Evolutionary conservation across 2,888 invertebrate genomes (phyloP).

Genomic region (Lissocephala sabroskyi): DNA sequence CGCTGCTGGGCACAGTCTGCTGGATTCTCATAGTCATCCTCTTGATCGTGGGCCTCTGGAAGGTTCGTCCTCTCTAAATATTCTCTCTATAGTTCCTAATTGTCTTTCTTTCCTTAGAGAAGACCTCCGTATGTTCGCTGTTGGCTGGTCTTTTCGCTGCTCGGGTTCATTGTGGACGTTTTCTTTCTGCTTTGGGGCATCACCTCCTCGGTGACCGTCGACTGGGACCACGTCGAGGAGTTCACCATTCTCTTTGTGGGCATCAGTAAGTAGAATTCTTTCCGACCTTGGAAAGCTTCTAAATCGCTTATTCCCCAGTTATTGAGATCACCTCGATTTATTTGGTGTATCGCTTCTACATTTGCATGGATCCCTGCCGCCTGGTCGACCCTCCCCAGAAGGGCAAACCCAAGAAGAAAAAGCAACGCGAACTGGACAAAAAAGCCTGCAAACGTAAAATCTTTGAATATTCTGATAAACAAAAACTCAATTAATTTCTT

Average conservation of each 20-base stretch:
- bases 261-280: constrained; percentile 22
- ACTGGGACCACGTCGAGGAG: constrained; percentile 27
- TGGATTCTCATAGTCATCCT: constrained; percentile 38
- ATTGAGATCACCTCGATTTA: constrained; percentile 37
- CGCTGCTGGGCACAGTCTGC: constrained; percentile 40
- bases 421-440: constrained; percentile 9
- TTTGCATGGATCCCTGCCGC: constrained; percentile 30
- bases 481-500: not conserved
- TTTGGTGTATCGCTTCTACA: constrained; percentile 33
- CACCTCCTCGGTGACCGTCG: constrained; percentile 26
- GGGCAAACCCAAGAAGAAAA: constrained; percentile 11
- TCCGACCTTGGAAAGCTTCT: no score
- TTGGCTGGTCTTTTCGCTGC: constrained; percentile 44
- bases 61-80: constrained; percentile 27
- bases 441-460: constrained; percentile 22
- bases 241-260: constrained; percentile 39
- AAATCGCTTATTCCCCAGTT: no score
- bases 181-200: constrained; percentile 38
- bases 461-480: no score
- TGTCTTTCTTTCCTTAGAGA: constrained; percentile 14
- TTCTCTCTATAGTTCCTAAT: not conserved
- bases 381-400: constrained; percentile 9
- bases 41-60: constrained; percentile 41
- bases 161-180: constrained; percentile 37
- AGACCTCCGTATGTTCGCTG: constrained; percentile 26